phyloP scores from a whole-genome alignment of 1,140 invertebrate genomes.

The Pissodes strobi region DNA sequence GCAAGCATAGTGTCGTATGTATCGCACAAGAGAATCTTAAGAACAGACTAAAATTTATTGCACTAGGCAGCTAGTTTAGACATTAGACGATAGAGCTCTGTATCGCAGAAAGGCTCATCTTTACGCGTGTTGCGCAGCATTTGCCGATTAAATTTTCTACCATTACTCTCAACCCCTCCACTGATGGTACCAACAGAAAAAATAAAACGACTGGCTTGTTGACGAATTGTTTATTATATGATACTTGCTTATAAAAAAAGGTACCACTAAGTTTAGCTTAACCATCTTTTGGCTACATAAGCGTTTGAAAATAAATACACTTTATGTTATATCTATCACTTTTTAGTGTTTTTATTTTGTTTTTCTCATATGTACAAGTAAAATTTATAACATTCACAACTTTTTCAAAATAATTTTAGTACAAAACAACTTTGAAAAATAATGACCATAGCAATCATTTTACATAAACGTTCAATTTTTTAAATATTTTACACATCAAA shows the following conservation, averaged over 20 bases:
- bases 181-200: neutral
- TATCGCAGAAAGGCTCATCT: too few species aligned
- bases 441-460: neutral
- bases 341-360: conserved; percentile 15
- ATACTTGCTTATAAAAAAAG: conserved; percentile 37
- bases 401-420: conserved; percentile 13
- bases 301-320: conserved; percentile 40
- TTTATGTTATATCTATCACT: conserved; percentile 21
- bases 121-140: too few species aligned
- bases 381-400: conserved; percentile 11
- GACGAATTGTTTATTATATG: conserved; percentile 2
- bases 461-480: conserved; percentile 8
- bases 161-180: neutral
- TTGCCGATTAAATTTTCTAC: too few species aligned
- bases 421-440: conserved; percentile 9
- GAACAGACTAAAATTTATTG: too few species aligned
- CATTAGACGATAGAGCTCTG: too few species aligned
- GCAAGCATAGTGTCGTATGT: too few species aligned
- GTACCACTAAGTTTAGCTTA: conserved; percentile 32
- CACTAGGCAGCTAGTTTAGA: too few species aligned
- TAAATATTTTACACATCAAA: conserved; percentile 11
- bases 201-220: neutral
- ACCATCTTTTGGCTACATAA: conserved; percentile 33
- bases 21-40: too few species aligned
- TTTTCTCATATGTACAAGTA: conserved; percentile 9